phyloP scores from a whole-genome alignment of 2,797 vertebrate genomes.

The Fratercula arctica region DNA sequence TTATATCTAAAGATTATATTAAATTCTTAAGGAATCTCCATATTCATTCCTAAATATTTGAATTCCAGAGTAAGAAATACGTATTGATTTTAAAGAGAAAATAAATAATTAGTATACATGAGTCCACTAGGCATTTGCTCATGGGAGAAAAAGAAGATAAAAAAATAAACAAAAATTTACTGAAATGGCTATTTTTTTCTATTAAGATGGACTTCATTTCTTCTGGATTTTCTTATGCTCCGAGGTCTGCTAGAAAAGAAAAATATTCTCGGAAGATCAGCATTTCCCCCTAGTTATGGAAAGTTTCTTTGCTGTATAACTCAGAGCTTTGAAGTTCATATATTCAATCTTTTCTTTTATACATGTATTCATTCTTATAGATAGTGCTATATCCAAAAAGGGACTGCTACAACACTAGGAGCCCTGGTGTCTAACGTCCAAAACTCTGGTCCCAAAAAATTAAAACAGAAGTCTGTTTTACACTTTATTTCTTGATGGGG shows the following conservation, averaged over 20 bases:
- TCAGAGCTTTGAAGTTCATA: conserved; percentile 19
- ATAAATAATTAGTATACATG: not conserved
- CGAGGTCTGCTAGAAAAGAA: not conserved
- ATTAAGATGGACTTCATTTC: not conserved
- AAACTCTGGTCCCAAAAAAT: not conserved
- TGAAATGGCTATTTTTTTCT: not conserved
- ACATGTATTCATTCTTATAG: not conserved
- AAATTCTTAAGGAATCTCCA: not conserved
- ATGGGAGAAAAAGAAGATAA: not conserved
- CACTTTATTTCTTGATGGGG: not conserved
- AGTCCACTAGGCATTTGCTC: not conserved
- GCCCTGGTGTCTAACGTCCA: not conserved
- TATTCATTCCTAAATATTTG: not conserved
- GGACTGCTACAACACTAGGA: not conserved
- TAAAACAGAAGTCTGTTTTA: not conserved
- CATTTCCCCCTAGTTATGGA: not conserved
- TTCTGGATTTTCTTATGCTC: not conserved
- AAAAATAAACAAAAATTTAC: not conserved
- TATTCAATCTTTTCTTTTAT: not conserved
- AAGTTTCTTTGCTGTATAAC: not conserved
- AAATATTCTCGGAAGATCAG: not conserved
- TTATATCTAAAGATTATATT: not conserved
- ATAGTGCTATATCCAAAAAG: not conserved
- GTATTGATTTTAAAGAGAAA: not conserved
- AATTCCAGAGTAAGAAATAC: not conserved